Evolutionary conservation across 2,888 invertebrate species (phyloP).

Genomic region (Euzetes globulus): DNA sequence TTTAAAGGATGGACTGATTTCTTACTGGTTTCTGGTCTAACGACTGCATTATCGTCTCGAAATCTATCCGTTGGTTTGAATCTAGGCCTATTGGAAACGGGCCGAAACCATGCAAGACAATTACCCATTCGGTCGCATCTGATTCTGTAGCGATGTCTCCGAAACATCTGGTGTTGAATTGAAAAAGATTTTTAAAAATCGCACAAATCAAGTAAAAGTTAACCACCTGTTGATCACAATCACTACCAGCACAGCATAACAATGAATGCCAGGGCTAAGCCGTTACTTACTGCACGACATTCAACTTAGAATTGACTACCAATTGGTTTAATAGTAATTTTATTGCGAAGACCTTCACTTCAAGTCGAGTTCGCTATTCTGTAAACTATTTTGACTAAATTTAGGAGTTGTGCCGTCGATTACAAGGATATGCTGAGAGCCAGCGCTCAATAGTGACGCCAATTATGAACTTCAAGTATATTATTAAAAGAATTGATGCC

Average conservation of each 20-base stretch:
- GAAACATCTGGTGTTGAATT: conserved; percentile 13
- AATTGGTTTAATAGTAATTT: conserved; percentile 3
- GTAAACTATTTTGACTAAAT: conserved; percentile 10
- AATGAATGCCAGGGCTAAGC: conserved; percentile 22
- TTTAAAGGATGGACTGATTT: not conserved
- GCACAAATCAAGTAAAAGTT: conserved; percentile 21
- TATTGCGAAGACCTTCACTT: not conserved
- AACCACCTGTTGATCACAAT: conserved; percentile 19
- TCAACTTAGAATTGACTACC: not conserved
- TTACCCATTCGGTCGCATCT: conserved; percentile 27
- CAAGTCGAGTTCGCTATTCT: conserved; percentile 8
- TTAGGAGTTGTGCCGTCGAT: not conserved
- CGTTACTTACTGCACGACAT: not conserved
- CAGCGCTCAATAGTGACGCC: conserved; percentile 5
- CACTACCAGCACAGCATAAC: not conserved
- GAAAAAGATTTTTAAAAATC: not conserved
- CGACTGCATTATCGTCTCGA: not conserved
- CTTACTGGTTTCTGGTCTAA: conserved; percentile 11
- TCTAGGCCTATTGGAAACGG: not conserved
- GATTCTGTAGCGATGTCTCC: conserved; percentile 20
- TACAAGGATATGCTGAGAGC: not conserved
- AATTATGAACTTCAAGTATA: not conserved
- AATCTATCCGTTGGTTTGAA: not conserved
- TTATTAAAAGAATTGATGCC: not conserved
- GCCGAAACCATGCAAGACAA: conserved; percentile 15